Evolutionary conservation across 2,113 vertebrate genomes (phyloP).

Genomic region (Gallinago jamesoni): DNA sequence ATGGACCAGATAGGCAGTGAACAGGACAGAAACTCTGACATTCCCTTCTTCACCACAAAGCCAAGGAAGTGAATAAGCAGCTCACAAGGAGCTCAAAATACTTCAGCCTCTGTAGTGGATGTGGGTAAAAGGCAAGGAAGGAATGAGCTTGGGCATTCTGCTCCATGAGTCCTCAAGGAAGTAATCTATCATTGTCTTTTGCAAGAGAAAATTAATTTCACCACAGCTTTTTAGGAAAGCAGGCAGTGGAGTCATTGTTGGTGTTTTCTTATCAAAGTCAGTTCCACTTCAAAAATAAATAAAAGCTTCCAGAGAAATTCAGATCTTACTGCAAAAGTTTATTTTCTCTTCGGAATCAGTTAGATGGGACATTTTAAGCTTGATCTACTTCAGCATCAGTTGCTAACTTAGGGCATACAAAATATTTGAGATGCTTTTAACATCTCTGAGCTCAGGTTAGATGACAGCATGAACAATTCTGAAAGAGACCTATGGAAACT

Average conservation of each 20-base stretch:
- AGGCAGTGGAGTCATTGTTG: neutral
- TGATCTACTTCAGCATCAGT: neutral
- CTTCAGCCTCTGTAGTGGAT: neutral
- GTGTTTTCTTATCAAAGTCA: neutral
- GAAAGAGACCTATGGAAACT: neutral
- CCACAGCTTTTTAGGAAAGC: neutral
- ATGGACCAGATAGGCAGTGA: neutral
- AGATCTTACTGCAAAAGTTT: neutral
- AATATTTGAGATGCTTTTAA: neutral
- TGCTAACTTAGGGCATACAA: neutral
- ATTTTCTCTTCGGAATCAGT: neutral
- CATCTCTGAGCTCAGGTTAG: neutral
- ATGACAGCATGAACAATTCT: neutral
- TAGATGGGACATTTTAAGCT: neutral
- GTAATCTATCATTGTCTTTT: neutral
- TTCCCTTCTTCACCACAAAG: neutral
- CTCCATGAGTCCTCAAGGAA: neutral
- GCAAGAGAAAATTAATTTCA: neutral
- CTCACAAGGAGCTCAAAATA: neutral
- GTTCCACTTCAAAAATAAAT: neutral
- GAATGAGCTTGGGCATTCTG: rapidly evolving
- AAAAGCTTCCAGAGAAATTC: neutral
- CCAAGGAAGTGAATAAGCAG: neutral
- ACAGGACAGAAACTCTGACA: neutral
- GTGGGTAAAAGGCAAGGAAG: neutral